Percentiles rank a stretch among this genome's conserved stretches.
These are phyloP conservation scores for Elaeidobius kamerunicus DNA, from an alignment of 2,888 invertebrate genomes.

Conservation along the genomic window DNA sequence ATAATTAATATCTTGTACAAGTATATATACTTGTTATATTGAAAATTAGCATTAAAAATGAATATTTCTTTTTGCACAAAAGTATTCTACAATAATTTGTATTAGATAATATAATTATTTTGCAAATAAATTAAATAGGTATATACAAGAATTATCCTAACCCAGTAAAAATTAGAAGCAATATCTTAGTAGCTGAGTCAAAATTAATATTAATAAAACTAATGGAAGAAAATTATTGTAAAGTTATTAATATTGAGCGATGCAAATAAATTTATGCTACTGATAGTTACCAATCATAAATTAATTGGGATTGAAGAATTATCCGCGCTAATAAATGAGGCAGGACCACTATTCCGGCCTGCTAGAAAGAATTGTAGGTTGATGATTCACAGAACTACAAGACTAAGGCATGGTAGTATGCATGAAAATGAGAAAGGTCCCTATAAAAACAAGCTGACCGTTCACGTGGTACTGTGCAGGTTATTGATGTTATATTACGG, in stretches of 20 bases:
- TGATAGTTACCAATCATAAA: no score
- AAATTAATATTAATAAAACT: no score
- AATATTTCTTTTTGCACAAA: not conserved
- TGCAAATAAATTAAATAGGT: no score
- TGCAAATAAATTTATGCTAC: not conserved
- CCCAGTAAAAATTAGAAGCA: no score
- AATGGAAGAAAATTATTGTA: no score
- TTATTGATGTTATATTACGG: not conserved
- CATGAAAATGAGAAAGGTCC: conserved; percentile 20
- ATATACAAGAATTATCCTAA: no score
- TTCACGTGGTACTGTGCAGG: conserved; percentile 4
- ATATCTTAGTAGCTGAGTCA: no score
- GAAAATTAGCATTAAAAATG: not conserved
- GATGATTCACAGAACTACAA: conserved; percentile 20
- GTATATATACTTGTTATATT: no score
- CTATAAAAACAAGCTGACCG: conserved; percentile 14
- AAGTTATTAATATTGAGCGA: not conserved
- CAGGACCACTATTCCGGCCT: conserved; percentile 1
- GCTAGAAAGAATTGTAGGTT: not conserved
- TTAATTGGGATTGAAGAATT: no score
- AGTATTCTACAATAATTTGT: not conserved
- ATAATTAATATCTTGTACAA: not conserved
- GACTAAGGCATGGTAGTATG: conserved; percentile 11
- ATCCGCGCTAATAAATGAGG: not conserved
- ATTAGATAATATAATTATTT: no score